Evolutionary conservation across 2,113 vertebrate genomes (phyloP).

Genomic region (Heptranchias perlo): DNA sequence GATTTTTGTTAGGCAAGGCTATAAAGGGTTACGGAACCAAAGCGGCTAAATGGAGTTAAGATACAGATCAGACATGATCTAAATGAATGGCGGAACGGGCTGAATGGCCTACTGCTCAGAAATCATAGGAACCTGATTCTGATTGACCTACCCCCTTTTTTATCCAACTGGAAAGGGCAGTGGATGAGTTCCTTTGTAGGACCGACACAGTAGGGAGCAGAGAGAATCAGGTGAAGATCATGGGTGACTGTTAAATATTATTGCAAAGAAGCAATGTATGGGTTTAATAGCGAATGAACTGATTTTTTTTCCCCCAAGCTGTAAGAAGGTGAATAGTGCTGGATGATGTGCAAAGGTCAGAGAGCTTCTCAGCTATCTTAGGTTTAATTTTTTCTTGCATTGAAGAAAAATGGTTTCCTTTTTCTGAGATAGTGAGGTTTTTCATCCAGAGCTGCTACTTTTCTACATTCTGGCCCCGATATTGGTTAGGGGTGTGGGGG

Average conservation of each 20-base stretch:
- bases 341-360: not conserved
- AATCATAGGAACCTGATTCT: too few species aligned
- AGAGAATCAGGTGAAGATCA: not conserved
- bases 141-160: not conserved
- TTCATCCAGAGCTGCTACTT: not conserved
- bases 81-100: too few species aligned
- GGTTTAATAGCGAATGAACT: not conserved
- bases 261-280: not conserved
- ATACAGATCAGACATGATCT: too few species aligned
- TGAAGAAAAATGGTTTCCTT: too few species aligned
- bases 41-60: too few species aligned
- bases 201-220: not conserved
- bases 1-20: too few species aligned
- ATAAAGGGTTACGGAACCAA: too few species aligned
- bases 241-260: not conserved
- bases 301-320: not conserved
- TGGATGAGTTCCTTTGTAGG: not conserved
- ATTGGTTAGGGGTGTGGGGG: too few species aligned
- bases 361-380: not conserved
- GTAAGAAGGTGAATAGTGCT: not conserved
- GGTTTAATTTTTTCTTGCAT: not conserved
- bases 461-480: too few species aligned
- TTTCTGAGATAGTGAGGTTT: not conserved
- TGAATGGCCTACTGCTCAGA: too few species aligned
- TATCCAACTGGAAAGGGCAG: not conserved